Evolutionary conservation across 2,888 invertebrate species (phyloP), one percentile per base, ranked within the genome.

Genomic region (Pyrochroa serraticornis): DNA sequence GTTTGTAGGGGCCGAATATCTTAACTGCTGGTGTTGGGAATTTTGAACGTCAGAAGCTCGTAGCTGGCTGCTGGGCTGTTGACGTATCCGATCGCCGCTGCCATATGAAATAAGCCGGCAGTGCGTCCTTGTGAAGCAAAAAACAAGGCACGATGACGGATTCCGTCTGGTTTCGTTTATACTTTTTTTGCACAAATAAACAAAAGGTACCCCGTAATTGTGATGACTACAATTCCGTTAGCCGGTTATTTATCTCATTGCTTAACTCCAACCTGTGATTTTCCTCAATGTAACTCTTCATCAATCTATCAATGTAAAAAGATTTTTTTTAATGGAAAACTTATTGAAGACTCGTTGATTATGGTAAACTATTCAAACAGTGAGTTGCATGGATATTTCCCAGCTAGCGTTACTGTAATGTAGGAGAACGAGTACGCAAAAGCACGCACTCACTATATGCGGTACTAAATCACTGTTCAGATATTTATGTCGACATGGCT

Each of bases 401-500:
- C 22, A 46, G 30, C 37, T 39, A 45, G 45, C 52, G 38, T 45
- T 52, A 45, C 37, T 54, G 35, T 54, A 52, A 52, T 37, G 33
- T 38, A 39, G 51, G 41, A 41, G 46, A 53, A 39, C 37, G 46
- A 52, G 48, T 58, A 60, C 52, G 62, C 62, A 65, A 53, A 66
- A 37, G 54, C 60, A 64, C 64, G 63, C 63, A 65, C 63, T 58
- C 63, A 64, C 51, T 50, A 61, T 60, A 59, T 56, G 53, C 54
- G 50, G 69, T 62, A 61, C 56, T 71, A 70, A 72, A 72, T 71
- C 71, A 71, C 69, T 46, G 65, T 61, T 55, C 56, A 64, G 68
- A 71, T 71, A 71, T 72, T 70, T 71, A 71, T 68, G 69, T 68
- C 67, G 66, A 63, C 62, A 66, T 60, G 68, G 60, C 62, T 69